Conservation (phyloP, 2,888 invertebrate genomes). For the Strigamia crassipes region DNA sequence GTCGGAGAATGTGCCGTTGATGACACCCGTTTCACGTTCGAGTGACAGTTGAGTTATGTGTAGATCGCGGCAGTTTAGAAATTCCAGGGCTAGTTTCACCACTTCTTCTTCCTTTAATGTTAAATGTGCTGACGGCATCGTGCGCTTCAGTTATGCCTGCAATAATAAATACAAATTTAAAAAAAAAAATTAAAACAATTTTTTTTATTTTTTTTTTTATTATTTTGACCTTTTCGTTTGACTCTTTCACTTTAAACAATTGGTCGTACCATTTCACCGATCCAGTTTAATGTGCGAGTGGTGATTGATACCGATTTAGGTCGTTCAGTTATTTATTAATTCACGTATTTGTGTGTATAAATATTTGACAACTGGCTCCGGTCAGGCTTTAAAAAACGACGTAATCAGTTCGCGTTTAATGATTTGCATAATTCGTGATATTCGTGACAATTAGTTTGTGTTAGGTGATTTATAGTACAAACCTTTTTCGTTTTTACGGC, state of each 20-base stretch:
- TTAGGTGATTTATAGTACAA: background rate
- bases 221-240: background rate
- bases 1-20: slow-evolving; percentile 90
- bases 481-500: background rate
- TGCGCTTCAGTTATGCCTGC: background rate
- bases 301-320: background rate
- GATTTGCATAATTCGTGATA: background rate
- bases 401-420: background rate
- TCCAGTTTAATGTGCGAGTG: background rate
- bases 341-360: background rate
- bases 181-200: too few relatives aligned
- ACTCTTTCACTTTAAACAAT: background rate
- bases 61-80: slow-evolving; percentile 84
- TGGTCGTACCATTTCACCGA: background rate
- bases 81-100: slow-evolving; percentile 81
- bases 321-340: background rate
- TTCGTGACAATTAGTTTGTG: background rate
- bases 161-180: background rate
- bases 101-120: slow-evolving; percentile 87
- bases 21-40: slow-evolving; percentile 93
- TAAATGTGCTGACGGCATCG: slow-evolving; percentile 81
- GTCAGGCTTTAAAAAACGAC: background rate
- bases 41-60: slow-evolving; percentile 86
- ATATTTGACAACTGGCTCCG: background rate
- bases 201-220: background rate